A percentile compares a stretch with the other conserved stretches of the same genome.
These are phyloP conservation scores for Lytechinus pictus DNA, from an alignment of 35 echinoderm and acorn worm genomes.

Conservation along the genomic window DNA sequence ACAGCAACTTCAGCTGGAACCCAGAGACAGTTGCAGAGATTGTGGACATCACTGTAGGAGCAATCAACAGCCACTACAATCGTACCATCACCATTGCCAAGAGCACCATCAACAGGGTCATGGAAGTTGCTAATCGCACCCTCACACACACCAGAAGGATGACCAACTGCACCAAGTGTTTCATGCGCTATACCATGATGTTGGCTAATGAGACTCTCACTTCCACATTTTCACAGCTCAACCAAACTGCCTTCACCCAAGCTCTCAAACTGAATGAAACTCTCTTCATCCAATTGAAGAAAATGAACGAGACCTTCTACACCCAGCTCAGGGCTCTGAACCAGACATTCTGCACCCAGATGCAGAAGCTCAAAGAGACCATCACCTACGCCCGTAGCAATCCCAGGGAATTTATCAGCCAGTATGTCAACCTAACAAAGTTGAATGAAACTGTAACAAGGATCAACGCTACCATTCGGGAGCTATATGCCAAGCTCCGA, in stretches of 20 bases:
- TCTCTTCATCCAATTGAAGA: neutral
- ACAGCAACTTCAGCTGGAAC: constrained; percentile 98
- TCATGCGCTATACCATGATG: constrained; percentile 35
- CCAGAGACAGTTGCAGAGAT: constrained; percentile 81
- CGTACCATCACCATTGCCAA: constrained; percentile 45
- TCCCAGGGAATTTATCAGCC: constrained; percentile 58
- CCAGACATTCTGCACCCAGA: neutral
- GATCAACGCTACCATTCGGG: constrained; percentile 42
- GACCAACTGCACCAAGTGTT: constrained; percentile 54
- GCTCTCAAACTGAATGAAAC: constrained; percentile 8
- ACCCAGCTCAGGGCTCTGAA: neutral
- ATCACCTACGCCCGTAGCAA: constrained; percentile 65
- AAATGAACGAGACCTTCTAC: constrained; percentile 24
- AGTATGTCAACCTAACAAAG: constrained; percentile 53
- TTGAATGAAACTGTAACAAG: constrained; percentile 58
- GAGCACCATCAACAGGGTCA: constrained; percentile 56
- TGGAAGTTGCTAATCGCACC: constrained; percentile 38
- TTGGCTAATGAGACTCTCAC: constrained; percentile 29
- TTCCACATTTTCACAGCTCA: neutral
- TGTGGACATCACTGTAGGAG: constrained; percentile 64
- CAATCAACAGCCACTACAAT: constrained; percentile 55
- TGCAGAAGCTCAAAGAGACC: constrained; percentile 36
- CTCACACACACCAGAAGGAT: constrained; percentile 41
- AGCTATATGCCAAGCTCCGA: constrained; percentile 9
- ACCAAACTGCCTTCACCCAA: constrained; percentile 27